Evolutionary conservation across 2,113 vertebrate species (phyloP).

Genomic region (Gadus chalcogrammus): DNA sequence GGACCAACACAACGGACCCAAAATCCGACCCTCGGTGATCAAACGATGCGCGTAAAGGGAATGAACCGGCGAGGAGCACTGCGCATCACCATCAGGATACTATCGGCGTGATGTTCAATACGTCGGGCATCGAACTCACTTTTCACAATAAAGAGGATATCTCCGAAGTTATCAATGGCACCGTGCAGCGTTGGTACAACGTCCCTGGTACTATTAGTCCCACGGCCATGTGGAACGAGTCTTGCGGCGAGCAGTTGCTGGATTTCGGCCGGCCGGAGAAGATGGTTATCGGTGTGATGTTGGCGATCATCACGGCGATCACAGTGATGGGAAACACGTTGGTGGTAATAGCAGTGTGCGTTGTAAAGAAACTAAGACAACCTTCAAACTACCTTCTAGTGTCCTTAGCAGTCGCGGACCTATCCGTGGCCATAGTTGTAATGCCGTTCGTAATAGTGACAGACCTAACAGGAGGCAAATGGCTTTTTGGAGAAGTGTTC

Average conservation of each 20-base stretch:
- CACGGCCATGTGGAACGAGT: slow-evolving; percentile 68
- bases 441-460: slow-evolving; percentile 81
- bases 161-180: slow-evolving; percentile 69
- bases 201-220: slow-evolving; percentile 47
- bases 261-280: slow-evolving; percentile 71
- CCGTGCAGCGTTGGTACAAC: slow-evolving; percentile 53
- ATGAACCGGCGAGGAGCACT: slow-evolving; percentile 64
- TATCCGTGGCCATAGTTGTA: slow-evolving; percentile 76
- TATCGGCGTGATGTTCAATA: slow-evolving; percentile 75
- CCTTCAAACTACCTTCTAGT: slow-evolving; percentile 80
- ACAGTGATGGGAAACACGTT: slow-evolving; percentile 80
- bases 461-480: slow-evolving; percentile 77
- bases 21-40: slow-evolving; percentile 39
- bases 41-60: slow-evolving; percentile 71
- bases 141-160: slow-evolving; percentile 60
- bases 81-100: slow-evolving; percentile 42
- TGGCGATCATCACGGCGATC: slow-evolving; percentile 74
- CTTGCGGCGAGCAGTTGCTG: slow-evolving; percentile 69
- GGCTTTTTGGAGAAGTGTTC: slow-evolving; percentile 79
- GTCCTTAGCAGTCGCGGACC: slow-evolving; percentile 77
- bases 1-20: slow-evolving; percentile 36
- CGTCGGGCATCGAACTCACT: slow-evolving; percentile 67
- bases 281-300: slow-evolving; percentile 73
- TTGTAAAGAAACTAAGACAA: slow-evolving; percentile 80
- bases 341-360: slow-evolving; percentile 77